phyloP scores from a whole-genome alignment of 2,113 vertebrate species.

The Uropsilus gracilis region DNA sequence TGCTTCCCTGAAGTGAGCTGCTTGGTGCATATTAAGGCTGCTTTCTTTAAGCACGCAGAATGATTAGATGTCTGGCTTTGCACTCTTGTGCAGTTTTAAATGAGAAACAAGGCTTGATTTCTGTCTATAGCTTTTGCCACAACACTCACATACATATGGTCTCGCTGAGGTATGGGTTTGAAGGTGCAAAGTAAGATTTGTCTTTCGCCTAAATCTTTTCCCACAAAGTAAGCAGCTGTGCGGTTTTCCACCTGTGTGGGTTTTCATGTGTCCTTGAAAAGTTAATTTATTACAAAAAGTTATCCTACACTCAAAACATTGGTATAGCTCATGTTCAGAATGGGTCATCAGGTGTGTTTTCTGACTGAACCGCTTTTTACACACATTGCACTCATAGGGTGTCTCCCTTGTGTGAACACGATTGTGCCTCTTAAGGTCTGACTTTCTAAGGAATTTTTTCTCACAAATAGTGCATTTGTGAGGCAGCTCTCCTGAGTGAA shows the following conservation, averaged over 20 bases:
- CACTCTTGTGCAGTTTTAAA: neutral
- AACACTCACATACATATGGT: neutral
- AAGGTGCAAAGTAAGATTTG: neutral
- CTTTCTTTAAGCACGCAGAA: neutral
- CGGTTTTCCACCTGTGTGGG: neutral
- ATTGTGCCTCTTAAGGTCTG: neutral
- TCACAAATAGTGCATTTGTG: neutral
- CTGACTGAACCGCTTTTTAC: neutral
- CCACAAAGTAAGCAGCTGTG: neutral
- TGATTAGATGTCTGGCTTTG: neutral
- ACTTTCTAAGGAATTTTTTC: neutral
- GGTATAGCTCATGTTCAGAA: too few relatives aligned
- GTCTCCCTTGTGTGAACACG: neutral
- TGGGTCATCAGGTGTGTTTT: neutral
- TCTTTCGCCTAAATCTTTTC: neutral
- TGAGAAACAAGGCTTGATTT: neutral
- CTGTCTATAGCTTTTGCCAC: slow-evolving; percentile 22
- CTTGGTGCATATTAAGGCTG: neutral
- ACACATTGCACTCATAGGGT: neutral
- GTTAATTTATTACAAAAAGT: neutral
- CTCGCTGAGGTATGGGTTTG: neutral
- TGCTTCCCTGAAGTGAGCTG: neutral
- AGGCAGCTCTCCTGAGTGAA: neutral
- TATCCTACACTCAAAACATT: neutral
- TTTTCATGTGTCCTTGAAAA: neutral